Base-by-base conservation (phyloP, 2,888 invertebrate species). In the Meandrusa payeni region DNA sequence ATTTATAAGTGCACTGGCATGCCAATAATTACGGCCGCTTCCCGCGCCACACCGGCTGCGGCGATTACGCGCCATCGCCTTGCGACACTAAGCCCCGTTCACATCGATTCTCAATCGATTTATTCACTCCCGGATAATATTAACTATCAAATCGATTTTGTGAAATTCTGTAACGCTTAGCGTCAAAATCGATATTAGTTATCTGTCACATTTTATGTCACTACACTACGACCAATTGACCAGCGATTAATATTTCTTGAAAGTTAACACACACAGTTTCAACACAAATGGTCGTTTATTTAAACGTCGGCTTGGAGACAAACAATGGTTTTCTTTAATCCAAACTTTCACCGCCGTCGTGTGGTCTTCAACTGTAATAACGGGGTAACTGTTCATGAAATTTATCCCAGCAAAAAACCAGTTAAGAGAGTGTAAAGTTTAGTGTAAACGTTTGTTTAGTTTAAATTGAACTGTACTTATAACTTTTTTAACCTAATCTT, bases 1-100 rank as follows among this genome's bases (percentile, higher is more conserved):
- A 46, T 32, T 41, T 41, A 41, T 41, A 46, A 44, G 19, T 24
- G 39, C 23, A 44, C 24, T 36, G 7, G 9, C 39, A 22, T 23
- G 44, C 32, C 38, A 22, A 33, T 38, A 27, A 33, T 28, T 39
- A 48, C 43, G 42, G 44, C 39, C 29, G 45, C 43, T 36, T 46
- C 39, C 33, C 48, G 41, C 43, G 40, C 33, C 39, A 10, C 29
- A 22, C 39, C 22, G 39, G 29, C 39, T 36, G 20, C 40, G 20
- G 24, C 38, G 33, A 33, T 27, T 22, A 39, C 44, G 46, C 47
- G 47, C 41, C 46, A 48, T 47, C 46, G 37, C 22, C 47, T 53
- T 52, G 50, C 55, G 47, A 54, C 50, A 55, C 48, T 31, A 15
- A 41, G 26, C 6, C 44, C 34, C 26, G 41, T 41, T 41, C 26